Evolutionary conservation across 2,888 invertebrate genomes (phyloP).

Genomic region (Athalia circularis): DNA sequence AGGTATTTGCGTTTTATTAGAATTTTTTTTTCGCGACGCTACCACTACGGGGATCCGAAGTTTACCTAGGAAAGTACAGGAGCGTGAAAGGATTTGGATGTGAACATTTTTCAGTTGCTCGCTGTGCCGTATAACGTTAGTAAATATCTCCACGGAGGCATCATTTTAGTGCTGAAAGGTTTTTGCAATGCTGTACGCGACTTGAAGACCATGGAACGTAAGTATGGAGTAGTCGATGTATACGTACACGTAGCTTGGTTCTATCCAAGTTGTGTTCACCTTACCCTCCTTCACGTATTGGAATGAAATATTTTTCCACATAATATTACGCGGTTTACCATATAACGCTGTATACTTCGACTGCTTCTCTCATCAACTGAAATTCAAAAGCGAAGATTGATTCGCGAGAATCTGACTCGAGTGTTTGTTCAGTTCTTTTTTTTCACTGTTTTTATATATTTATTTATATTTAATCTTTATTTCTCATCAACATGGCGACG

Average conservation of each 20-base stretch:
- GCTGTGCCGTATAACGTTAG: neutral
- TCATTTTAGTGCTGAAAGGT: slow-evolving; percentile 16
- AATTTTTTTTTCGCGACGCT: neutral
- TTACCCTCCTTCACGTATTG: no score
- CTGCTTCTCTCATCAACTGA: neutral
- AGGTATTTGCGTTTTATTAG: neutral
- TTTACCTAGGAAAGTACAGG: neutral
- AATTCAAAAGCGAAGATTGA: neutral
- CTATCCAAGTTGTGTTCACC: neutral
- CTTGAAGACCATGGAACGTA: neutral
- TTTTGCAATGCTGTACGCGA: slow-evolving; percentile 12
- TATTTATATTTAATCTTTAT: no score
- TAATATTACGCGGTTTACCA: neutral
- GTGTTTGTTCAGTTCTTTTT: no score
- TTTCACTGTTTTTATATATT: no score
- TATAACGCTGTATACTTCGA: neutral
- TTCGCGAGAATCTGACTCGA: no score
- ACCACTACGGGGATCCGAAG: neutral
- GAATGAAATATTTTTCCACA: slow-evolving; percentile 16
- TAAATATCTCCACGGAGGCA: neutral
- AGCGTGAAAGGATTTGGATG: slow-evolving; percentile 17
- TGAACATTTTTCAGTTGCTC: slow-evolving; percentile 4
- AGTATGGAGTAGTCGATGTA: neutral
- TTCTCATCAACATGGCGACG: no score
- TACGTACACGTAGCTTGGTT: neutral